Conservation (phyloP, 2,113 vertebrate species). For the Sceloporus undulatus region DNA sequence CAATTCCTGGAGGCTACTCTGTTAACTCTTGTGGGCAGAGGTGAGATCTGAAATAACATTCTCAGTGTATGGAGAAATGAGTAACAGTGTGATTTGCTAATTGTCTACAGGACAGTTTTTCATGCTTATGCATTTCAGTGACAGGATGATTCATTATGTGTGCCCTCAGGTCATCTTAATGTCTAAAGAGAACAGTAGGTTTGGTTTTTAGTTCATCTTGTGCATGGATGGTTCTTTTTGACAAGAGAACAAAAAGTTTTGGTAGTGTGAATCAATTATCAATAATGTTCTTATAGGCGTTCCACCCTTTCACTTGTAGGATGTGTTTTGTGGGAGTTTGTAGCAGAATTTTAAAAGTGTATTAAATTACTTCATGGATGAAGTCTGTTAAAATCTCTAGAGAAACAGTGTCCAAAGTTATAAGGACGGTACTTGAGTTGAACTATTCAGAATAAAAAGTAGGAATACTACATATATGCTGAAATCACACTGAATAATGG, state of each 20-base stretch:
- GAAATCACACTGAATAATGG: background rate
- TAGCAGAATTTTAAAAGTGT: background rate
- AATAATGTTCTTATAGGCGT: background rate
- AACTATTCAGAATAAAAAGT: background rate
- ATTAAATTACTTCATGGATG: background rate
- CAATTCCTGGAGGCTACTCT: background rate
- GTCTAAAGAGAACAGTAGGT: constrained; percentile 5
- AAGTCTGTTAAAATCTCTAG: background rate
- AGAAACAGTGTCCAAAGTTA: background rate
- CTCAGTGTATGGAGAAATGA: background rate
- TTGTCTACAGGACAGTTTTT: background rate
- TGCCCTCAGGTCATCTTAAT: constrained; percentile 7
- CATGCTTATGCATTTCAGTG: background rate
- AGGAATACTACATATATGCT: background rate
- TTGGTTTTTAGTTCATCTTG: constrained; percentile 1
- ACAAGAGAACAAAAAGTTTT: background rate
- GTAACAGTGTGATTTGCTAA: constrained; percentile 1
- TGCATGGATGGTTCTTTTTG: background rate
- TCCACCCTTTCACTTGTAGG: background rate
- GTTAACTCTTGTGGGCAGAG: background rate
- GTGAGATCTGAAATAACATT: background rate
- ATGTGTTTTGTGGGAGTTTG: background rate
- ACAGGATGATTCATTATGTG: constrained; percentile 17
- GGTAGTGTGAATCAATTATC: constrained; percentile 4
- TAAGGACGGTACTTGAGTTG: background rate